Evolutionary conservation across 2,113 vertebrate species (phyloP), one percentile per base, ranked within the genome.

Genomic region (Pangasianodon gigas): DNA sequence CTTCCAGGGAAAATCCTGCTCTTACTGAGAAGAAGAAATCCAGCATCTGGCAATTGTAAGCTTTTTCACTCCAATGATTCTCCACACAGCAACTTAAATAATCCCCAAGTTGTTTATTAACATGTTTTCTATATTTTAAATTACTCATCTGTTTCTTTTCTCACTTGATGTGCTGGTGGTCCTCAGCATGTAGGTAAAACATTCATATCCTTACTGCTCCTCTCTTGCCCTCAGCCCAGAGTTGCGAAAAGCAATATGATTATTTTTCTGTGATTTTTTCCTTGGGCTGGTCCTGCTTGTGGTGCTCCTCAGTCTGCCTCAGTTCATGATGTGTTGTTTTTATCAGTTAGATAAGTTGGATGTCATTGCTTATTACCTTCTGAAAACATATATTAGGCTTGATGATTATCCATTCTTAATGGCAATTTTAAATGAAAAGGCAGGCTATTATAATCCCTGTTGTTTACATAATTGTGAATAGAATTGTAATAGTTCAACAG

Each of bases 31-130:
- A 99, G 94, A 99, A 99, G 96, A 99, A 97, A 93, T 99, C 98
- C 58, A 99, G 98, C 92, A 99, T 99, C 94, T 99, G 98, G 98
- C 98, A 99, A 89, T 99, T 99, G 98, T 99, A 96, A 98, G 98
- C 16, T 58, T 79, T 84, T 79, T 11, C 41, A 54, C 79, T 46
- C 51, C 52, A 60, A 13, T 26, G 1, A 62, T 44, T 51, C 29
- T 74, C 8, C 26, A 60, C 1, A 6, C 24, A 67, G 26, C 71
- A n/a, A 21, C 51, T 44, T 67, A 37, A 51, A 32, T 48, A 41
- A 52, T 86, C 29, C 32, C 7, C 48, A 54, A 37, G 0, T 8
- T 60, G 3, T n/a, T 62, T 60, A 77, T 48, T 41, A 13, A 19
- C 7, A 62, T 62, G 4, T 46, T 87, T 16, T 62, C 0, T 87